phyloP scores from a whole-genome alignment of 2,888 invertebrate genomes.

The Drosophila antonietae region DNA sequence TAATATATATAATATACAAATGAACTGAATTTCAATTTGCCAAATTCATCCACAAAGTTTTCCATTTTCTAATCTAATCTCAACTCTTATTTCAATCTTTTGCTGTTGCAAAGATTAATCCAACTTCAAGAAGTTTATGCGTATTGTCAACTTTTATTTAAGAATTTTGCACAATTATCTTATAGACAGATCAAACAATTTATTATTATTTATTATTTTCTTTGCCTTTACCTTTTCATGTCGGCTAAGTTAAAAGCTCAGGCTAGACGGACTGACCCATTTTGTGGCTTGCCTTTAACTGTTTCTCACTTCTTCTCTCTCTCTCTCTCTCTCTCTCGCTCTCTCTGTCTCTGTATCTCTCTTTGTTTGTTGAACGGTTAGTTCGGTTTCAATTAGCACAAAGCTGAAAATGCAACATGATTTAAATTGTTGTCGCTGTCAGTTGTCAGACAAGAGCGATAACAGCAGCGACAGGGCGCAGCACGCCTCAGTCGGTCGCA shows the following conservation, averaged over 20 bases:
- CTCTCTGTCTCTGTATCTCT: neutral
- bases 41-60: too few species aligned
- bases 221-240: neutral
- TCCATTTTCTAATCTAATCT: too few species aligned
- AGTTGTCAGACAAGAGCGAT: slow-evolving; percentile 74
- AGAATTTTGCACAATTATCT: neutral
- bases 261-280: slow-evolving; percentile 45
- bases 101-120: too few species aligned
- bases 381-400: slow-evolving; percentile 55
- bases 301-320: neutral
- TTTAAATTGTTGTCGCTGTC: slow-evolving; percentile 82
- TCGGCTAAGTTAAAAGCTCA: neutral
- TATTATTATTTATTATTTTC: too few species aligned
- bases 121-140: too few species aligned
- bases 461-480: slow-evolving; percentile 56
- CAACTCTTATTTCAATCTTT: neutral
- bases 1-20: too few species aligned
- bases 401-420: slow-evolving; percentile 67
- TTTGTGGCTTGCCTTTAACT: slow-evolving; percentile 16
- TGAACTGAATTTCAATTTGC: too few species aligned
- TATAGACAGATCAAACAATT: neutral
- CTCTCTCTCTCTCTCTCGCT: neutral
- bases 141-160: neutral
- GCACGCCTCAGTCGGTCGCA: slow-evolving; percentile 45
- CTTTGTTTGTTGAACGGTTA: slow-evolving; percentile 7